Evolutionary conservation across 2,888 invertebrate species (phyloP), one percentile per base, ranked within the genome.

Genomic region (Lycocerus yunnanus): DNA sequence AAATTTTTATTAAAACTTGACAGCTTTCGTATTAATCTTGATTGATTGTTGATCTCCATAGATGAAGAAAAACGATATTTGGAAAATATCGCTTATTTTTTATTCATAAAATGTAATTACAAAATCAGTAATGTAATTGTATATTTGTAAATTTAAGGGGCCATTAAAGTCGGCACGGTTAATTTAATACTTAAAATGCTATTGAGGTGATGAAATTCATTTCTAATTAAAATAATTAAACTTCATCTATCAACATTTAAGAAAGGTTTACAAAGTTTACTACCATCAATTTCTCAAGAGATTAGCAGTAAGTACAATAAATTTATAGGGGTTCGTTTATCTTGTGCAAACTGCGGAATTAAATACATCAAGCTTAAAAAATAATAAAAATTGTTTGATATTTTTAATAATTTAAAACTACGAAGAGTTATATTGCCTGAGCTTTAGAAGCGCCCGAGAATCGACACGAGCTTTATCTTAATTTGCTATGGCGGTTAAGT

Each of bases 201-300:
- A 63, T 20, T 14, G 20, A 72, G 68, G 68, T 65, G 72, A 27
- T 68, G 65, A 73, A 73, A 73, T 67, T 70, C 65, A 18, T 27
- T 60, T 59, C 58, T 73, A 73, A 73, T 73, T 73, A 73, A 73
- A 70, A 69, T 69, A 73, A 73, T 73, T 73, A 73, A 73, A 73
- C 66, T 60, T 69, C 66, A 43, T 69, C 73, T 69, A 69, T 67
- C 73, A 73, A 69, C 72, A 15, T 69, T 21, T 20, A 58, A 43
- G 66, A 59, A 71, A 71, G 65, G 58, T 71, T 71, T 66, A 15
- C 18, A 18, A 71, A 66, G 15, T 66, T 69, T 43, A 43, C 43
- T 43, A 43, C 43, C 43, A 43, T 43, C 61, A 63, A 63, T 63
- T 63, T 63, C 61, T 63, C 61, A 63, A 63, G 61, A 63, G 61